Base-by-base conservation (phyloP, 2,888 invertebrate genomes). In the Eupithecia centaureata region DNA sequence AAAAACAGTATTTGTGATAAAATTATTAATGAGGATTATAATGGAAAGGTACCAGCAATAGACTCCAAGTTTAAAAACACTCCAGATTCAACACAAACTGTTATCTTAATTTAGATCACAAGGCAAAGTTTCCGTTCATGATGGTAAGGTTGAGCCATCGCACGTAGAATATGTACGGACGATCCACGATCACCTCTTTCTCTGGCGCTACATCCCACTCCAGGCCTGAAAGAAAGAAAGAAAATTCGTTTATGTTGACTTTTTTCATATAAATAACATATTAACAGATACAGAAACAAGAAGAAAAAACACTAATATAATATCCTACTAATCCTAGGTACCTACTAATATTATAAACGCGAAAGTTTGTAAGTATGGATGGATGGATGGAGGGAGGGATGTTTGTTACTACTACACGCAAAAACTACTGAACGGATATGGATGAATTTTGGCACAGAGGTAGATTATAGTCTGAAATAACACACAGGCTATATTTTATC, bases 121-220 rank as follows among this genome's bases (percentile, higher is more conserved):
- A 66, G 33, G 87, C 91, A 79, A 92, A 92, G 73, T 92, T 88
- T 47, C 92, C 92, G 73, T 85, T 88, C 77, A 92, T 79, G 18
- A 92, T 72, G 5, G 91, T 92, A 12, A 89, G 67, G 65, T 90
- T 89, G 32, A 81, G 82, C 91, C 91, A 92, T 15, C 90, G 87
- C n/a, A 93, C 90, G 71, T 84, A 92, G 73, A 90, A 93, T 56
- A 89, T 73, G 72, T 92, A 92, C 0, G 92, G 92, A 22, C 88
- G 84, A 69, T 92, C 85, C 10, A 90, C 79, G 2, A 86, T 65
- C 25, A 89, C 47, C 65, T 86, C 81, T 58, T 83, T 70, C n/a
- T 89, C 84, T 3, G 92, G 90, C 5, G 79, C 58, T 61, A 82
- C 82, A 65, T 91, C 92, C 92, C 92, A 92, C 68, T 91, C 89